Base-by-base conservation (phyloP, 2,888 invertebrate species). In the Leptarthrus brevirostris region DNA sequence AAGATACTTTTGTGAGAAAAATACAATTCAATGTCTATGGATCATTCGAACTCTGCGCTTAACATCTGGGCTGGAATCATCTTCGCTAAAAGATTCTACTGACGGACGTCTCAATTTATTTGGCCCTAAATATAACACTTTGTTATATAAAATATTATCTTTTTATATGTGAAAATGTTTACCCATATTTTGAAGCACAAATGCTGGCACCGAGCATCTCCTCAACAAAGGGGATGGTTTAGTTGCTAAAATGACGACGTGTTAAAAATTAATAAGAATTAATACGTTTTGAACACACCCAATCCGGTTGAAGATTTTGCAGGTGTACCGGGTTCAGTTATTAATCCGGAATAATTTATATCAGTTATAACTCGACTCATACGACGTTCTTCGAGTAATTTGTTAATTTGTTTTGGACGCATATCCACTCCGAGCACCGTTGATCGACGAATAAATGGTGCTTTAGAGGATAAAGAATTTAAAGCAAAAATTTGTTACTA, bases 41-140 rank as follows among this genome's bases (percentile, higher is more conserved):
- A 84, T 83, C 83, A 83, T 84, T 61, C 84, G 81, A 2, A 84
- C 83, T 34, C 84, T 80, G 10, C 83, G 80, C 77, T 83, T 84
- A 0, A 76, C 54, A 75, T 83, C 83, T 2, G 78, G 77, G 69
- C 78, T 76, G 26, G 77, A 75, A 76, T 79, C 79, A 56, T 76
- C 77, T 58, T 78, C 78, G 74, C 76, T 77, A 70, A 70, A 69
- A 70, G 74, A 73, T 72, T 76, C 76, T 5, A 74, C 58, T 20
- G 76, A 76, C 34, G 74, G 74, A 14, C 76, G 74, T 56, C 76
- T 58, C 24, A 74, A 26, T 22, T 22, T 52, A 24, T 47, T 54
- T 44, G 36, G 64, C 10, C 56, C 75, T 74, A 49, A 5, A 74
- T 53, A 70, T 18, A 72, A 58, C 3, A 72, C 16, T n/a, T n/a